Base-by-base conservation (phyloP, 2,113 vertebrate genomes). In the Arenaria interpres region DNA sequence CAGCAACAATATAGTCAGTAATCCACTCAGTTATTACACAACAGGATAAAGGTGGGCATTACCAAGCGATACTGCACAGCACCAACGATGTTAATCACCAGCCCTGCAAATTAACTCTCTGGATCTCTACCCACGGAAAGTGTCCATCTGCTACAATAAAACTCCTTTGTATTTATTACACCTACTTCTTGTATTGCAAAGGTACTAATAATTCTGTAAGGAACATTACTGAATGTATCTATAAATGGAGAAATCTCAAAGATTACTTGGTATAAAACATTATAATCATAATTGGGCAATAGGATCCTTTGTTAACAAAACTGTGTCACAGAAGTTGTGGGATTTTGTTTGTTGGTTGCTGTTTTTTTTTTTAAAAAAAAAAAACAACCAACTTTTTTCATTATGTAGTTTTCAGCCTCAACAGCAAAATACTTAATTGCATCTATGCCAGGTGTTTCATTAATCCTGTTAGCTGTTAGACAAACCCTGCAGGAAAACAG, bases 401-500 rank as follows among this genome's bases (percentile, higher is more conserved):
- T 95, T 94, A 91, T 80, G 73, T 88, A 93, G 83, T 82, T 97
- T 96, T 96, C 84, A 97, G 96, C 95, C 72, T 96, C 93, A 91
- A 93, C 96, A 97, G 94, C 96, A 97, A 97, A 97, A 96, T 92
- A 92, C 76, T 96, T 96, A 97, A 97, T 97, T 97, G 95, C 96
- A 96, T 91, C 87, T 92, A 67, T 96, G 94, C 96, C 97, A 97
- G 96, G 95, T 97, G 96, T 97, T 97, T 97, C 96, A 97, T 97
- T 97, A 97, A 95, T 96, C 95, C 88, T 60, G 96, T 96, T 97
- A 97, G 94, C 94, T 96, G 91, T 96, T 92, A 96, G 93, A 96
- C 89, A 97, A 95, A 96, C 75, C 94, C 93, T 94, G 68, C 75
- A 96, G 94, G 92, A 95, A 96, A 96, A 95, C 89, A 94, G 91